Evolutionary conservation across 2,113 vertebrate species (phyloP).

Genomic region (Gnathonemus longibarbis): DNA sequence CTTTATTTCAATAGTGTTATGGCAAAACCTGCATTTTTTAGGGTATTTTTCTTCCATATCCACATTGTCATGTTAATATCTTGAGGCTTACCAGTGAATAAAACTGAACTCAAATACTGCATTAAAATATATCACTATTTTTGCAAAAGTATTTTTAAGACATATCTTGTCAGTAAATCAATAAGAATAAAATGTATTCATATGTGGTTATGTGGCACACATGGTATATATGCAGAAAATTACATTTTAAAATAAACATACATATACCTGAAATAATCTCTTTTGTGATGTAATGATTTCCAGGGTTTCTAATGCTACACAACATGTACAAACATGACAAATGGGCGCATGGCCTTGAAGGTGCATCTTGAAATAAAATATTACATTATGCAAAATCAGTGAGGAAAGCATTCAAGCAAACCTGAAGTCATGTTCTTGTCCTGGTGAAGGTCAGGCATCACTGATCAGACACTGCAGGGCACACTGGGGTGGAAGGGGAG

Average conservation of each 20-base stretch:
- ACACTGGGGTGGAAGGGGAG: not conserved
- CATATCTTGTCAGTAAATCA: not conserved
- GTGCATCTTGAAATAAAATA: not conserved
- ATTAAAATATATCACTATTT: slow-evolving; percentile 2
- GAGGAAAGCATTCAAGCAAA: not conserved
- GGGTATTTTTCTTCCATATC: not conserved
- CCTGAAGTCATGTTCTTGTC: not conserved
- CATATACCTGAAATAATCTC: not conserved
- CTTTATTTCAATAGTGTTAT: slow-evolving; percentile 11
- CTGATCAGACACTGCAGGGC: not conserved
- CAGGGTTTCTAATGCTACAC: not conserved
- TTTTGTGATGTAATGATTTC: not conserved
- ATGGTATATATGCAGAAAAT: not conserved
- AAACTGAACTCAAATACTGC: not conserved
- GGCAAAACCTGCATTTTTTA: not conserved
- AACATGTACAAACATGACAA: not conserved
- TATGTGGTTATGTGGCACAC: slow-evolving; percentile 3
- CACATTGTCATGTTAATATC: not conserved
- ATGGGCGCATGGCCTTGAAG: not conserved
- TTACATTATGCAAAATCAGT: not conserved
- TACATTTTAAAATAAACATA: slow-evolving; percentile 10
- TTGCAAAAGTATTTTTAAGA: not conserved
- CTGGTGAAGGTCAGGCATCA: not conserved
- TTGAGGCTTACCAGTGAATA: not conserved
- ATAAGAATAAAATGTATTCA: not conserved